Base-by-base conservation (phyloP, 2,797 vertebrate genomes). In the Phaenicophaeus curvirostris region DNA sequence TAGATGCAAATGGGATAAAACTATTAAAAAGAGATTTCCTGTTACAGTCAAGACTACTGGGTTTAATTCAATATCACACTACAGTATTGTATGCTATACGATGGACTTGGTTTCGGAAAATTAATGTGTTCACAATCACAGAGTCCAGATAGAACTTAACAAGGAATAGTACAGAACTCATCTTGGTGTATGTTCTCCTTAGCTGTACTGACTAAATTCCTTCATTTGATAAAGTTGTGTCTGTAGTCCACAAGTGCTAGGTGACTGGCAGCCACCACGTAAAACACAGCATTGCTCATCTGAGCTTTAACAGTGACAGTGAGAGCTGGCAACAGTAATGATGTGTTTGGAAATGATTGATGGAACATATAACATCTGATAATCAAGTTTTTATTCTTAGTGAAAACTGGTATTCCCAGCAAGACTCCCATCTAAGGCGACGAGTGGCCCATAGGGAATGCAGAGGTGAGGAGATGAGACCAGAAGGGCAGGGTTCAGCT, bases 1-100 rank as follows among this genome's bases (percentile, higher is more conserved):
- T 89, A 72, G 88, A 69, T 76, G 73, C 30, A 96, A 93, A 95
- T 46, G 12, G 54, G 20, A 93, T 96, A 83, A 95, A 93, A 85
- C 31, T 31, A 91, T 94, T 91, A 88, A 78, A 94, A 91, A 71
- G 69, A 66, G 1, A 96, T 95, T 94, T 94, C 79, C 83, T 75
- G 28, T 67, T 74, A 39, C 54, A 90, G 46, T 13, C 19, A 61
- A 71, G 9, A 54, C 30, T 81, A 61, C 87, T 30, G 17, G 21
- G 27, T 71, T 93, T 85, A 69, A 69, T 65, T 93, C 35, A 66
- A 21, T 61, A 19, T 75, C 78, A 48, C 5, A 31, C 33, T 66
- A 42, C 13, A 15, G n/a, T 62, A 51, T 85, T 92, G 85, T 77
- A 31, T 75, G 25, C 6, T 65, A 39, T 87, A 86, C 20, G 65